These are phyloP conservation scores for Rhagologus leucostigma DNA, from an alignment of 2,113 vertebrate species.

Conservation along the genomic window DNA sequence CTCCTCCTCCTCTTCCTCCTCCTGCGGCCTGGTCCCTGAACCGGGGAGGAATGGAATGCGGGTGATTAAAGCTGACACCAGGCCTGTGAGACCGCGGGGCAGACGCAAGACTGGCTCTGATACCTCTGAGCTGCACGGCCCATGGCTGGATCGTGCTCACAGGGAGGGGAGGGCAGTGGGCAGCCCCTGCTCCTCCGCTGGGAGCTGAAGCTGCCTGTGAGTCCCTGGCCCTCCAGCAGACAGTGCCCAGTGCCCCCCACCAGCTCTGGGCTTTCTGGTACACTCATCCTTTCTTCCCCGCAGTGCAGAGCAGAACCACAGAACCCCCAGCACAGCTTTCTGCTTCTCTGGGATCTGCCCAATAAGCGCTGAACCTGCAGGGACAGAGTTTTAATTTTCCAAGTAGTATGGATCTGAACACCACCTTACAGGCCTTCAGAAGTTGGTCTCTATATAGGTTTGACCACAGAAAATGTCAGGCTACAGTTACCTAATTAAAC, in stretches of 20 bases:
- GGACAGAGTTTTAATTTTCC: background rate
- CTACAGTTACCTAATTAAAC: background rate
- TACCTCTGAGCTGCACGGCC: background rate
- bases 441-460: background rate
- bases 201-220: background rate
- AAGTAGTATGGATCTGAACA: background rate
- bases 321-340: background rate
- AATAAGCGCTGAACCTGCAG: background rate
- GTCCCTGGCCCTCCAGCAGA: background rate
- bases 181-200: background rate
- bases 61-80: background rate
- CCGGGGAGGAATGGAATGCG: background rate
- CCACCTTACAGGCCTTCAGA: background rate
- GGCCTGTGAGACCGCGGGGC: background rate
- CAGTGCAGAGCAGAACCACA: background rate
- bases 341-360: background rate
- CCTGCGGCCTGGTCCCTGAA: background rate
- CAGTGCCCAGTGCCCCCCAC: background rate
- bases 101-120: background rate
- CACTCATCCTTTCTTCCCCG: background rate
- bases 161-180: background rate
- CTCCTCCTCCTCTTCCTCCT: background rate
- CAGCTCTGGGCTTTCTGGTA: background rate
- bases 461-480: background rate
- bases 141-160: background rate